Base-by-base conservation (phyloP, 2,888 invertebrate species). In the Athrips mouffetella region DNA sequence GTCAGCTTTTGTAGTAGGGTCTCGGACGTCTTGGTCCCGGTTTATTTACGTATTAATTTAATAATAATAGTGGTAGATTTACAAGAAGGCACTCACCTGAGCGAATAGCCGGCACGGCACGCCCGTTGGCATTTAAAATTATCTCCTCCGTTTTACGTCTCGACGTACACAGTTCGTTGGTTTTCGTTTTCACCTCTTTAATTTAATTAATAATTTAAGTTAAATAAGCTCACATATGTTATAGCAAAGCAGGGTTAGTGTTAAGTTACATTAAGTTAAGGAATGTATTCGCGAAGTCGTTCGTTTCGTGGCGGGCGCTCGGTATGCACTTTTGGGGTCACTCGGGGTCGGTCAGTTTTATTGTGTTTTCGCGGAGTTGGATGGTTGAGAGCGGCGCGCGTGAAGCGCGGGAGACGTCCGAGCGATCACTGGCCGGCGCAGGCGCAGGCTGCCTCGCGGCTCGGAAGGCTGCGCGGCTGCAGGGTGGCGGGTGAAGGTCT, bases 261-360 rank as follows among this genome's bases (percentile, higher is more conserved):
- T 49, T 55, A 47, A 47, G 40, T 49, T 50, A 47, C 16, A 30
- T 48, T 51, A 49, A 40, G 55, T 60, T 50, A 54, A 52, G 62
- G 59, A 57, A 57, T 62, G 65, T 65, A 60, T 72, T 73, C 70
- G 80, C 74, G 71, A 65, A 67, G 70, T 81, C 81, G 80, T 80
- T 84, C 84, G 84, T 84, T 45, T 81, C 75, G 82, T 72, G 71
- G 67, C 64, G 68, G 67, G 69, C 74, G 77, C 74, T 73, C 80
- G 79, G 75, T 67, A 64, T 76, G 79, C 75, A 76, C 79, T 75
- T 63, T 65, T 67, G 75, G 76, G 82, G 82, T 83, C 81, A 80
- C 81, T 73, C 71, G 76, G 78, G 82, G 81, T 81, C 80, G 74
- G 70, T 65, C 59, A 61, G 65, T 68, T 67, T 63, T 67, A 62